Conservation (phyloP, 2,888 invertebrate species). For the Catocala nupta region DNA sequence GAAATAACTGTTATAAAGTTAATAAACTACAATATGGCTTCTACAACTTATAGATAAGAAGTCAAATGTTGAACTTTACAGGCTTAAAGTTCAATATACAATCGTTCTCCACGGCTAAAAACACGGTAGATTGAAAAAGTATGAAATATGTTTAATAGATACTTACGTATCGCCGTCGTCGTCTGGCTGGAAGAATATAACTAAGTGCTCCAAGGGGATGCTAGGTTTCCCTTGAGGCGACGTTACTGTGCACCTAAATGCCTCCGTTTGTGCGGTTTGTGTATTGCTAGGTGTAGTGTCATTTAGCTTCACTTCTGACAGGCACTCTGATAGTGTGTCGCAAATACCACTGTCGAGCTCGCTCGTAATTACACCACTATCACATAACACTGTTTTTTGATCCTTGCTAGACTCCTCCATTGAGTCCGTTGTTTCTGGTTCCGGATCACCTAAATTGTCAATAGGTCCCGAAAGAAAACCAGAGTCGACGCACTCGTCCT, state of each 20-base stretch:
- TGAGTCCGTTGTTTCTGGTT: slow-evolving; percentile 28
- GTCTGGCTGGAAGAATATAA: slow-evolving; percentile 91
- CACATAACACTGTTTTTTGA: slow-evolving; percentile 59
- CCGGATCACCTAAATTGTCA: slow-evolving; percentile 49
- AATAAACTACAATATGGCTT: too few species aligned
- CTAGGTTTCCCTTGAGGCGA: slow-evolving; percentile 43
- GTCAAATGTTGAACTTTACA: too few species aligned
- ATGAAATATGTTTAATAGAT: slow-evolving; percentile 10
- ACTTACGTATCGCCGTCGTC: slow-evolving; percentile 96
- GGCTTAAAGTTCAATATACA: too few species aligned
- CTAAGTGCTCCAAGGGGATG: slow-evolving; percentile 82
- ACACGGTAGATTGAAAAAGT: too few species aligned
- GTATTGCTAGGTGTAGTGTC: slow-evolving; percentile 29
- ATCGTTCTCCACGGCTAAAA: too few species aligned
- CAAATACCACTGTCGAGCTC: slow-evolving; percentile 89
- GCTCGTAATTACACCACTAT: slow-evolving; percentile 42
- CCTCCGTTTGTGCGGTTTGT: slow-evolving; percentile 28
- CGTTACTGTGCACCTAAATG: slow-evolving; percentile 40
- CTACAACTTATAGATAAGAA: too few species aligned
- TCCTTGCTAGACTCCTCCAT: slow-evolving; percentile 48
- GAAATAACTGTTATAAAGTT: too few species aligned
- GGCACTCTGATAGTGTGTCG: slow-evolving; percentile 88
- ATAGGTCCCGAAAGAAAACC: slow-evolving; percentile 70
- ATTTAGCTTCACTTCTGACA: slow-evolving; percentile 54
- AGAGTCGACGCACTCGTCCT: slow-evolving; percentile 73